Base-by-base conservation (phyloP, 1,140 invertebrate genomes). In the Berghia stephanieae region DNA sequence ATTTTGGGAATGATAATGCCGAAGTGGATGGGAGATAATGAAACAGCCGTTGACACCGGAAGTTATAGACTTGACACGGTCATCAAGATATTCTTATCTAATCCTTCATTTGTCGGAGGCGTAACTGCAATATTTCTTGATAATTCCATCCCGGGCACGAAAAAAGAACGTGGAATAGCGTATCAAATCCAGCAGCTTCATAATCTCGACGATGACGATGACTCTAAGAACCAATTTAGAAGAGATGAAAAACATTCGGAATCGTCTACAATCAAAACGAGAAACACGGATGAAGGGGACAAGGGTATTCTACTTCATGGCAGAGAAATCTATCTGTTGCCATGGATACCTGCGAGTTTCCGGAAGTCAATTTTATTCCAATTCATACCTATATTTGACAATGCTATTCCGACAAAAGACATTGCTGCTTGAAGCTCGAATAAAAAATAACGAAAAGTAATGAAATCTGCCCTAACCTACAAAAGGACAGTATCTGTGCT, bases 1-100 rank as follows among this genome's bases (percentile, higher is more conserved):
- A 95, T 96, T 86, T 94, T 96, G 80, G 94, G 94, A 16, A 85
- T 96, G 87, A 91, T 94, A 5, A 84, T 95, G 52, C 94, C 94
- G 0, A 92, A 93, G 78, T 95, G 94, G 94, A 49, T 77, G 5
- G 38, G 70, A 27, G 75, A 57, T n/a, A 89, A 94, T 86, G 90
- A 92, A 1, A 91, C 91, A 3, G 90, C 90, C 18, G 93, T 96
- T 34, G 85, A 93, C 70, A 94, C 94, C 0, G 94, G 94, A n/a
- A 82, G 63, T 66, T 44, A 63, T 8, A 66, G 83, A 34, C 49
- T 80, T 16, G 81, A 85, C 52, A 79, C 78, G 4, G 68, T 83
- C 27, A 34, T 87, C 1, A 73, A 78, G 31, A 81, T 84, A 0
- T 63, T 82, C 2, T 69, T 89, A 40, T 84, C 83, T 8, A 85